Conservation (phyloP, 2,797 vertebrate species). For the Hemitrygon akajei region DNA sequence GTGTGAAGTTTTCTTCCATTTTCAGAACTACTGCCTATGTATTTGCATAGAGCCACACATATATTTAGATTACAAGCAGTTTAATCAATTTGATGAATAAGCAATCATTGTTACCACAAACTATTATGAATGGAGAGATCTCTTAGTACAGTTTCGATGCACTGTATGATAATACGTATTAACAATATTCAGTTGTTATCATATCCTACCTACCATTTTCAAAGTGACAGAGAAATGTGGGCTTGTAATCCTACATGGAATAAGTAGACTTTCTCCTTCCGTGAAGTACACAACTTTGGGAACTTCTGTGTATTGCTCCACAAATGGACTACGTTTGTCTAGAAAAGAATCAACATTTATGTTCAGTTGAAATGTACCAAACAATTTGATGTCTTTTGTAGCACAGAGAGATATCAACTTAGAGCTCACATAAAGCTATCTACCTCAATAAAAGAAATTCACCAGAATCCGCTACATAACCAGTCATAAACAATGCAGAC, state of each 20-base stretch:
- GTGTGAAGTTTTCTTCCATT: background rate
- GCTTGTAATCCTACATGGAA: constrained; percentile 85
- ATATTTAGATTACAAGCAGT: background rate
- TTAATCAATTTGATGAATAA: background rate
- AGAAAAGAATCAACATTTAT: constrained; percentile 52
- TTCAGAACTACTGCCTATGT: background rate
- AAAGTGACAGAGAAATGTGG: constrained; percentile 72
- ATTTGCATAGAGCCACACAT: background rate
- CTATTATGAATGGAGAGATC: background rate
- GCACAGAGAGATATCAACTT: background rate
- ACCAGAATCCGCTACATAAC: background rate
- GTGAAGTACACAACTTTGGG: constrained; percentile 71
- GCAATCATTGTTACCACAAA: background rate
- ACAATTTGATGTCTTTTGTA: background rate
- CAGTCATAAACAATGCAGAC: background rate
- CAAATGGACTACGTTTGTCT: constrained; percentile 81
- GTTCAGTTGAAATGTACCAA: background rate
- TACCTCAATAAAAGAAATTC: background rate
- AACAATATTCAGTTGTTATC: background rate
- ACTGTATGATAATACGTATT: background rate
- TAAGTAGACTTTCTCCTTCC: constrained; percentile 67
- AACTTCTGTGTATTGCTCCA: constrained; percentile 65
- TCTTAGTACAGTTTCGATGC: background rate
- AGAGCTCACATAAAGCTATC: background rate
- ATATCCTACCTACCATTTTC: constrained; percentile 67